Evolutionary conservation across 35 echinoderm and acorn worm genomes (phyloP), one percentile per base, ranked within the genome.

Genomic region (Ophioderma brevispina): DNA sequence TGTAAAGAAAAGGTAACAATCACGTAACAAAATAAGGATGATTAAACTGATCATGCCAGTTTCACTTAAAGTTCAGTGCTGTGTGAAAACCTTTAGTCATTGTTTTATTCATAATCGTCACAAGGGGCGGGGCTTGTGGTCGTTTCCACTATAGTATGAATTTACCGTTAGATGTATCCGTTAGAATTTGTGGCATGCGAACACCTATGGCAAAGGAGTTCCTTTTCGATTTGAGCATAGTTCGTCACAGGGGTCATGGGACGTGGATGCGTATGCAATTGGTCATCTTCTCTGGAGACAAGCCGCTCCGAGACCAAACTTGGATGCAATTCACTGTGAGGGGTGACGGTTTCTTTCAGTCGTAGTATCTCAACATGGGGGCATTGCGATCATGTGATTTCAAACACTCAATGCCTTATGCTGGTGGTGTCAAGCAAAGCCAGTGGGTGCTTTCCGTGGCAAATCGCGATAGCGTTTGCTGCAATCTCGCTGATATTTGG

Each of bases 231-330:
- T n/a, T n/a, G 88, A 0, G 82, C 77, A 55, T 94, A 91, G 31
- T 81, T 84, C n/a, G 37, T 94, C 93, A 0, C 88, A 32, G 31
- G 13, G 21, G 36, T 87, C 37, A 92, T 40, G 21, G 85, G n/a
- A n/a, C 80, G 52, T 90, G 39, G 31, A 86, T 89, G n/a, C 0
- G 80, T 64, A 46, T 96, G 92, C 13, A 86, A 85, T 37, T 64
- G 35, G 94, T 92, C 85, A 3, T 40, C 90, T 13, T 84, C n/a
- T n/a, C 31, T 91, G 89, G 32, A 91, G 56, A 33, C 83, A 95
- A 50, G 43, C 92, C 91, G 0, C 85, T 63, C 17, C 92, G 35
- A 89, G 64, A 3, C 90, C 90, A 19, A 89, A 75, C 39, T 88
- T 78, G 0, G 81, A 89, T 52, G 92, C 91, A n/a, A n/a, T n/a